phyloP scores from a whole-genome alignment of 2,113 vertebrate genomes.

The Desmodus rotundus region DNA sequence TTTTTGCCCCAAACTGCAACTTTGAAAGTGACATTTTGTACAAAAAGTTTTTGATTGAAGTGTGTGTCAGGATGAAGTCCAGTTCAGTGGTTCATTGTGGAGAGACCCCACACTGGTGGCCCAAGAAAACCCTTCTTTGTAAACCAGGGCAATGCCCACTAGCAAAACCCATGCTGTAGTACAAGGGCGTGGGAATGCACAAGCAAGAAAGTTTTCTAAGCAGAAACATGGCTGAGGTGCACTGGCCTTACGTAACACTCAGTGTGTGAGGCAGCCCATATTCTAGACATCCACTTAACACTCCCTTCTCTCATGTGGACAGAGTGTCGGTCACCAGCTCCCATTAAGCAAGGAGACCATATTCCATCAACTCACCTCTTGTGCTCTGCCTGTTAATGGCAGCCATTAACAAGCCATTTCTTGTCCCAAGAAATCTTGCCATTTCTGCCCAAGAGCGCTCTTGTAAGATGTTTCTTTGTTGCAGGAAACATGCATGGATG shows the following conservation, averaged over 20 bases:
- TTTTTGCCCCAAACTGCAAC: conserved; percentile 76
- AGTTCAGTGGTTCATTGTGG: conserved; percentile 66
- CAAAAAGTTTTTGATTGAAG: conserved; percentile 83
- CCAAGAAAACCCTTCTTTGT: conserved; percentile 48
- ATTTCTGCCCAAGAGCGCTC: background rate
- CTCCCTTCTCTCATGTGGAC: background rate
- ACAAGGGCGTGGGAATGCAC: rapidly evolving
- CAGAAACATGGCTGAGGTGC: background rate
- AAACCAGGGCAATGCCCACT: background rate
- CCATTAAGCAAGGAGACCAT: conserved; percentile 4
- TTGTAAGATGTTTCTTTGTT: background rate
- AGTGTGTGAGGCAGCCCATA: background rate
- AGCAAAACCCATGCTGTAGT: background rate
- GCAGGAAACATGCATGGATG: conserved; percentile 24
- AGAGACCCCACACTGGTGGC: conserved; percentile 32
- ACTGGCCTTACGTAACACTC: background rate
- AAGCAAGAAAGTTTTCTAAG: background rate
- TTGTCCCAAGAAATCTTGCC: background rate
- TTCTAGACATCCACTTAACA: background rate
- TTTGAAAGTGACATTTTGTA: conserved; percentile 88
- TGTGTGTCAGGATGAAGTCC: conserved; percentile 80
- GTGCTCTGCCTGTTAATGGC: background rate
- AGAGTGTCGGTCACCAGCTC: background rate
- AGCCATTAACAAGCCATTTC: conserved; percentile 22
- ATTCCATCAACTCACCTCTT: conserved; percentile 40